Base-by-base conservation (phyloP, 1,140 invertebrate genomes). In the Drosophila orena region DNA sequence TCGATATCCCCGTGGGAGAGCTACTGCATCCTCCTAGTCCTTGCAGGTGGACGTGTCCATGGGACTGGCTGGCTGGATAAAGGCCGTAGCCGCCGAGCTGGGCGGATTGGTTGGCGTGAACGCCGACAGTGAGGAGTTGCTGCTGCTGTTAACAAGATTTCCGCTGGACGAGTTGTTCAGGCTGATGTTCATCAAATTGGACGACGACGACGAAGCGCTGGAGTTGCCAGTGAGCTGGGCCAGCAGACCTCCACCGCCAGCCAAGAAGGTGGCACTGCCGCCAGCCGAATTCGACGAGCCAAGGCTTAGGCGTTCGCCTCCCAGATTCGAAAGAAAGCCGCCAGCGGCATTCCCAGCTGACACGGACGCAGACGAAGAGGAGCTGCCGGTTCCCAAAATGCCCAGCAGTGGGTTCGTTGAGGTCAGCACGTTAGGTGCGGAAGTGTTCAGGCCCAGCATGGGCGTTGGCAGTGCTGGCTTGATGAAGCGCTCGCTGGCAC, bases 401-500 rank as follows among this genome's bases (percentile, higher is more conserved):
- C 65, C 76, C 53, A 91, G 53, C 60, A 91, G 55, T 37, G 83
- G 88, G 53, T 91, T 89, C 44, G 81, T 76, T 27, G 79, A 65
- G 46, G 90, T 80, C 46, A 92, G 74, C 68, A 92, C 90, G 66
- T 92, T 92, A n/a, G 91, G 92, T 77, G 92, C 92, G 64, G 91
- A 92, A 74, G 92, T 92, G 59, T 92, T 92, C 0, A 92, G 73
- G 34, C 92, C 90, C 61, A 92, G 56, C 73, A 86, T 88, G 49
- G 91, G 91, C 55, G 91, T 91, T 50, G 95, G 95, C 91, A 95
- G 94, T 71, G 95, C 95, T 59, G 96, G 96, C 91, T 96, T 97
- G 24, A 97, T 95, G 81, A 97, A 97, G 81, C 96, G 93, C 81
- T 97, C 96, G 75, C 95, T 95, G 43, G 95, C 93, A 58, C 95